phyloP scores from a whole-genome alignment of 2,797 vertebrate species.

The Natrix natrix region DNA sequence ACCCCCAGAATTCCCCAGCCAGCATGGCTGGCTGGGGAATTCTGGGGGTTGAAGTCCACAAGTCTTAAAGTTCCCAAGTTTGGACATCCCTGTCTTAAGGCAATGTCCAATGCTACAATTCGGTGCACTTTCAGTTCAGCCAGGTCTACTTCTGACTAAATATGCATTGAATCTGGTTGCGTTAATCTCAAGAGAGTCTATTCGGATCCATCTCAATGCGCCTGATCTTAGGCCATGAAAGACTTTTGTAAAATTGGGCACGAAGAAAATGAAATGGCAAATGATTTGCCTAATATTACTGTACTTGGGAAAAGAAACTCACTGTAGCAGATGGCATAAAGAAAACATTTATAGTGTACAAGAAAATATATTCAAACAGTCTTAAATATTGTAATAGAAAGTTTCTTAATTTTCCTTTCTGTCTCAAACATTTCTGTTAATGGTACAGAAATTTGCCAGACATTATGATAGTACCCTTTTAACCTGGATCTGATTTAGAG shows the following conservation, averaged over 20 bases:
- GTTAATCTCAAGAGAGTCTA: neutral
- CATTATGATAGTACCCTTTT: conserved; percentile 33
- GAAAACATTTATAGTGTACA: conserved; percentile 3
- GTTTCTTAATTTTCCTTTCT: neutral
- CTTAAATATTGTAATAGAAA: neutral
- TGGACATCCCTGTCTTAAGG: neutral
- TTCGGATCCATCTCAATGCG: neutral
- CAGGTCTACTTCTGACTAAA: neutral
- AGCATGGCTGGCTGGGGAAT: too few species aligned
- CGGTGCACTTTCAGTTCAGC: neutral
- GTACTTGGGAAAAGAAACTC: neutral
- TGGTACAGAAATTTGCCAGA: conserved; percentile 25
- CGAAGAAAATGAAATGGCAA: neutral
- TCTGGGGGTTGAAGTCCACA: too few species aligned
- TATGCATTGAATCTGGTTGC: neutral
- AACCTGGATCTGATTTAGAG: conserved; percentile 50
- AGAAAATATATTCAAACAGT: neutral
- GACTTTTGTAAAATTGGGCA: neutral
- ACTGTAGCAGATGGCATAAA: conserved; percentile 4
- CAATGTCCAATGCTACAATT: neutral
- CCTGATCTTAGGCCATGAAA: neutral
- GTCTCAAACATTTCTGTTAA: conserved; percentile 37
- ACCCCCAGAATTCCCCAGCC: too few species aligned
- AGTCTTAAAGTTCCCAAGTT: too few species aligned
- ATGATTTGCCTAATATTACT: neutral